phyloP scores from a whole-genome alignment of 2,113 vertebrate genomes.

The Corynorhinus townsendii region DNA sequence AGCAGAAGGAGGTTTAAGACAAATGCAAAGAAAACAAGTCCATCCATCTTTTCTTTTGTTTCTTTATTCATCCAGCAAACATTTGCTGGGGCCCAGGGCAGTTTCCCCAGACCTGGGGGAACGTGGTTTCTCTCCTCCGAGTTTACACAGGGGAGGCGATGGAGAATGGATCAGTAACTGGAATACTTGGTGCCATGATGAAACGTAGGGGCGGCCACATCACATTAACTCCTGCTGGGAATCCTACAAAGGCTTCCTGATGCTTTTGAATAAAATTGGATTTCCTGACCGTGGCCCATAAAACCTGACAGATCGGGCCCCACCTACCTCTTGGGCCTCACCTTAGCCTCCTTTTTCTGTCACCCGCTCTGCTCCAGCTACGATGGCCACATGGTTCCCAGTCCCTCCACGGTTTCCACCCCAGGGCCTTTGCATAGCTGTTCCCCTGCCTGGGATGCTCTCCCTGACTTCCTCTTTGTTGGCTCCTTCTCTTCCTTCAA shows the following conservation, averaged over 20 bases:
- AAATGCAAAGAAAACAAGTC: neutral
- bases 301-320: neutral
- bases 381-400: neutral
- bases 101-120: neutral
- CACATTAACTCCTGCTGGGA: neutral
- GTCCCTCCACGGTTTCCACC: neutral
- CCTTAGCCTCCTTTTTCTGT: neutral
- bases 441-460: neutral
- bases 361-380: neutral
- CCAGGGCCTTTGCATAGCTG: neutral
- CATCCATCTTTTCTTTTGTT: conserved; percentile 36
- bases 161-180: neutral
- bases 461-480: neutral
- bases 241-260: neutral
- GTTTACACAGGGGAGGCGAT: neutral
- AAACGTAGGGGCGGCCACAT: neutral
- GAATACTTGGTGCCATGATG: neutral
- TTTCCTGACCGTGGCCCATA: neutral
- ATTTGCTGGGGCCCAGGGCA: neutral
- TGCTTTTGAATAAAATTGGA: neutral
- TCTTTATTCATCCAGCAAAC: conserved; percentile 23
- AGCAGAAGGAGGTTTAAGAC: neutral
- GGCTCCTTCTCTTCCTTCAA: neutral
- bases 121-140: neutral
- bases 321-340: neutral